Conservation (phyloP, 2,888 invertebrate species). For the Netelia melanura region DNA sequence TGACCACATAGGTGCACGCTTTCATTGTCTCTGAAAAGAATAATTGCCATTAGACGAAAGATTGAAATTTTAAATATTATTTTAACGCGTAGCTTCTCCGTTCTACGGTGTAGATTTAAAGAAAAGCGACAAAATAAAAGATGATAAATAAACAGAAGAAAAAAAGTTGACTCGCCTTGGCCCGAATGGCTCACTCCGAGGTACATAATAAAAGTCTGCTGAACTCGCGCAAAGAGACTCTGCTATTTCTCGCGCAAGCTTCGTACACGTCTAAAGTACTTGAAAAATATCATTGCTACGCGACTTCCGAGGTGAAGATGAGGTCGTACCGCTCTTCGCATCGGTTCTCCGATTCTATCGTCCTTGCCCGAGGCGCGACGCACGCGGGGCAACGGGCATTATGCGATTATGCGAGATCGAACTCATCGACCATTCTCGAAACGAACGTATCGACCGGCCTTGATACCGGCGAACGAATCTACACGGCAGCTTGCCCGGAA, state of each 20-base stretch:
- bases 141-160: constrained; percentile 6
- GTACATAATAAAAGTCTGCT: constrained; percentile 24
- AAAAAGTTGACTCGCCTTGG: constrained; percentile 37
- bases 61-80: constrained; percentile 1
- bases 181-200: constrained; percentile 37
- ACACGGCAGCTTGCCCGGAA: constrained; percentile 37
- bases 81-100: background rate
- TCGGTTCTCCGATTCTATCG: constrained; percentile 49
- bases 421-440: constrained; percentile 47
- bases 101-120: constrained; percentile 10
- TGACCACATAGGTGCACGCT: background rate
- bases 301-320: constrained; percentile 62
- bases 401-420: background rate
- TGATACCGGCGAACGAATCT: constrained; percentile 15
- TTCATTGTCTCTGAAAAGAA: constrained; percentile 5
- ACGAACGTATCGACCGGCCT: constrained; percentile 30
- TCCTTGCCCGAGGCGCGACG: constrained; percentile 40
- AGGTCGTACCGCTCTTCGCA: constrained; percentile 53
- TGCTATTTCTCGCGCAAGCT: background rate
- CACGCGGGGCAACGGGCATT: background rate
- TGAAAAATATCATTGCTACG: constrained; percentile 22
- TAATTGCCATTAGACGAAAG: background rate
- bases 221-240: constrained; percentile 6
- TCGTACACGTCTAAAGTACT: background rate
- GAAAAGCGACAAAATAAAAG: background rate